These are phyloP conservation scores for Grallaria varia DNA, from an alignment of 2,113 vertebrate genomes.

Conservation along the genomic window DNA sequence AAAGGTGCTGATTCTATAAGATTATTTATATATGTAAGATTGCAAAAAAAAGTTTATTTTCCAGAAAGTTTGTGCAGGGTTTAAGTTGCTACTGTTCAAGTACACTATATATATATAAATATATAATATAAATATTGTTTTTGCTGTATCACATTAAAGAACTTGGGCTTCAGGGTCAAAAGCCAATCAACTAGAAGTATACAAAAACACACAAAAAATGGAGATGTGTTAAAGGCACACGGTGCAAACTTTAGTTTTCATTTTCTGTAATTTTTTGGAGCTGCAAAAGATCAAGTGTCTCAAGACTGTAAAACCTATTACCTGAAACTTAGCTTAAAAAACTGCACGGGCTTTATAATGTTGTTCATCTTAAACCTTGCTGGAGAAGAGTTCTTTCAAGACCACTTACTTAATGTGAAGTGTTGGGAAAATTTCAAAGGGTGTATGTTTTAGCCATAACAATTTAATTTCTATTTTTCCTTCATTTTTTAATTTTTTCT, in stretches of 20 bases:
- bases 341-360: constrained; percentile 64
- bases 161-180: constrained; percentile 76
- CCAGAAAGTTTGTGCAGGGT: constrained; percentile 79
- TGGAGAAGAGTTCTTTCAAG: constrained; percentile 75
- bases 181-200: constrained; percentile 58
- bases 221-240: constrained; percentile 55
- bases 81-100: constrained; percentile 77
- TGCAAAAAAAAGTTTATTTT: constrained; percentile 79
- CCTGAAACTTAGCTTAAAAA: constrained; percentile 61
- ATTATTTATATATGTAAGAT: constrained; percentile 82
- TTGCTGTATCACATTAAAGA: constrained; percentile 76
- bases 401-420: constrained; percentile 80
- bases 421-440: constrained; percentile 74
- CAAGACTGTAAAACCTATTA: constrained; percentile 58
- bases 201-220: constrained; percentile 53
- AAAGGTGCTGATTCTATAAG: constrained; percentile 89
- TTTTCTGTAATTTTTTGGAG: constrained; percentile 60
- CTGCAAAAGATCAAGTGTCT: constrained; percentile 68
- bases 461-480: constrained; percentile 70
- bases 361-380: constrained; percentile 73
- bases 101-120: constrained; percentile 71
- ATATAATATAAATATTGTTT: constrained; percentile 72
- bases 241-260: constrained; percentile 58
- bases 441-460: constrained; percentile 77
- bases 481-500: constrained; percentile 78